Conservation (phyloP, 2,888 invertebrate species). For the Protonemura montana region DNA sequence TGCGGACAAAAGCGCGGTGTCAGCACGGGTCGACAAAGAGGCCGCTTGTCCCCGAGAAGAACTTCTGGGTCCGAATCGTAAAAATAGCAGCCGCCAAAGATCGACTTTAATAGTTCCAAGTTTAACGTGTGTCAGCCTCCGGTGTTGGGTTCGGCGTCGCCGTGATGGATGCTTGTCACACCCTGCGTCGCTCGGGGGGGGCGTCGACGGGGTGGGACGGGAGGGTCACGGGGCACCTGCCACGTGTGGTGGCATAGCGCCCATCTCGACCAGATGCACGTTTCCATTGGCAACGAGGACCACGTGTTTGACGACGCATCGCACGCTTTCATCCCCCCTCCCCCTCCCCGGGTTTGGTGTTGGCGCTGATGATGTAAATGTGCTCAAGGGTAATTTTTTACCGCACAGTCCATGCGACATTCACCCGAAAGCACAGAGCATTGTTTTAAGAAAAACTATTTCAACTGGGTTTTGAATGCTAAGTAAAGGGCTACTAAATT, state of each 20-base stretch:
- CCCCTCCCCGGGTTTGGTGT: too few relatives aligned
- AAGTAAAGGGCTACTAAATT: too few relatives aligned
- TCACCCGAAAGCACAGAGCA: too few relatives aligned
- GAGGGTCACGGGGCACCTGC: slow-evolving; percentile 16
- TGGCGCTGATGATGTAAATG: too few relatives aligned
- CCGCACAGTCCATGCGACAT: too few relatives aligned
- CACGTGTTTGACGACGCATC: neutral
- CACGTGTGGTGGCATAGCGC: neutral
- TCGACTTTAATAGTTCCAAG: neutral
- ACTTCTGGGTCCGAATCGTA: neutral
- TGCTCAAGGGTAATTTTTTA: too few relatives aligned
- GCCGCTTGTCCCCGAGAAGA: neutral
- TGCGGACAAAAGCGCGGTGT: neutral
- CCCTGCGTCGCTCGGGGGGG: neutral
- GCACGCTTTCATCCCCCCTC: neutral
- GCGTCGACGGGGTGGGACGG: neutral
- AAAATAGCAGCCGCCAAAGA: neutral
- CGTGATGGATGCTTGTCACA: slow-evolving; percentile 25
- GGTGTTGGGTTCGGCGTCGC: neutral
- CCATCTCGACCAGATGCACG: neutral
- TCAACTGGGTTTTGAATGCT: too few relatives aligned
- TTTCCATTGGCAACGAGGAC: neutral
- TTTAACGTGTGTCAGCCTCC: neutral
- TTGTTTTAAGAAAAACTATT: too few relatives aligned
- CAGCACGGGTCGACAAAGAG: neutral